A percentile compares a stretch with the other conserved stretches of the same genome.
phyloP scores from a whole-genome alignment of 2,113 vertebrate species.

The Mormyrus iriodes region DNA sequence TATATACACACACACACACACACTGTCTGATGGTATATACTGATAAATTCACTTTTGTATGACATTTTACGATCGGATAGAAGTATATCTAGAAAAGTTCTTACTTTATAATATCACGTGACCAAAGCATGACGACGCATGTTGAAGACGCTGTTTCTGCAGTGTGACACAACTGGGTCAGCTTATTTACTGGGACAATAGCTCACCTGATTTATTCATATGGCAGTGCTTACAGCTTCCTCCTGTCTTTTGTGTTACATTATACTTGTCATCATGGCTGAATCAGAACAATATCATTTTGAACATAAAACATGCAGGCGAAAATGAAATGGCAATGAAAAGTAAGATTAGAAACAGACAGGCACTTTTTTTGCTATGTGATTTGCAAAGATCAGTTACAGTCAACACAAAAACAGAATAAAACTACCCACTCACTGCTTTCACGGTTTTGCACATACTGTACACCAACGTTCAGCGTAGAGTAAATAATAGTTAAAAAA shows the following conservation, averaged over 20 bases:
- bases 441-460: not conserved
- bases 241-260: not conserved
- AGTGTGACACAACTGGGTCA: not conserved
- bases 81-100: not conserved
- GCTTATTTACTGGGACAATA: not conserved
- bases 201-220: not conserved
- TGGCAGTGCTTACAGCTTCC: not conserved
- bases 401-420: not conserved
- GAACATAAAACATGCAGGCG: not conserved
- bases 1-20: too few species aligned
- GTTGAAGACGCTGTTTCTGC: not conserved
- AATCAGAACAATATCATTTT: not conserved
- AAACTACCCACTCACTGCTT: not conserved
- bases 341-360: not conserved
- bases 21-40: not conserved
- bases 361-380: not conserved
- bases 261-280: not conserved
- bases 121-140: not conserved
- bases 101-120: not conserved
- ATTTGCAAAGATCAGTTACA: not conserved
- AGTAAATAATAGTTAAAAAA: not conserved
- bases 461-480: not conserved
- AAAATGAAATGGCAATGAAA: not conserved
- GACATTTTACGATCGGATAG: not conserved
- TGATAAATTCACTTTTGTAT: not conserved